Percentiles rank a stretch among this genome's conserved stretches.
phyloP scores from a whole-genome alignment of 2,888 invertebrate genomes.

The Synanthedon andrenaeformis region DNA sequence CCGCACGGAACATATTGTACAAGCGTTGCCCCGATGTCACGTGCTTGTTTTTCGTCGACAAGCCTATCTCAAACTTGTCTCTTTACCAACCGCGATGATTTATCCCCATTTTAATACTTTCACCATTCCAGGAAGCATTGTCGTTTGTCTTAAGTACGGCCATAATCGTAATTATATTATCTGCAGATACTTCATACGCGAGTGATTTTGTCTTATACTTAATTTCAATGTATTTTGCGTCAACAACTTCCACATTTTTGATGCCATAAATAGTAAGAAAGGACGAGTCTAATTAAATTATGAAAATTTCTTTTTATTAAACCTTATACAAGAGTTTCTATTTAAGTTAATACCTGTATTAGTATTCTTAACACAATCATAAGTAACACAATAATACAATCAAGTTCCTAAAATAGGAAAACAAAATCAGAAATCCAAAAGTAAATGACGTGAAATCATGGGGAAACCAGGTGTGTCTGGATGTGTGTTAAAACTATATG shows the following conservation, averaged over 20 bases:
- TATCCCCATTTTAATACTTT: constrained; percentile 48
- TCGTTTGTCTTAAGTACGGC: constrained; percentile 40
- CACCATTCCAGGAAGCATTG: constrained; percentile 41
- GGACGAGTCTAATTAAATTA: no score
- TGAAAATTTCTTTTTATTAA: no score
- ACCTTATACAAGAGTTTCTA: no score
- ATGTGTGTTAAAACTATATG: no score
- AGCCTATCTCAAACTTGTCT: constrained; percentile 48
- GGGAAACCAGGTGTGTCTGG: no score
- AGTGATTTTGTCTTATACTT: constrained; percentile 6
- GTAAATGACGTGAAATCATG: no score
- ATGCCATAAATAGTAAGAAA: no score
- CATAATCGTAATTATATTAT: constrained; percentile 23
- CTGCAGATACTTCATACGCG: constrained; percentile 1
- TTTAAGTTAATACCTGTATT: no score
- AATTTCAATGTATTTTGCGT: constrained; percentile 1
- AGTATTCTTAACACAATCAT: no score
- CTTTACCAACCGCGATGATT: constrained; percentile 45
- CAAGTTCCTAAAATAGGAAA: no score
- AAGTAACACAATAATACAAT: no score
- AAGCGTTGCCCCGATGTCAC: constrained; percentile 27
- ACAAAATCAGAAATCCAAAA: no score
- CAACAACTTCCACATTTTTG: background rate
- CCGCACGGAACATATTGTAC: constrained; percentile 11
- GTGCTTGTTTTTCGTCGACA: constrained; percentile 30